Conservation (phyloP, 2,888 invertebrate genomes). For the Allolobophora icterica region DNA sequence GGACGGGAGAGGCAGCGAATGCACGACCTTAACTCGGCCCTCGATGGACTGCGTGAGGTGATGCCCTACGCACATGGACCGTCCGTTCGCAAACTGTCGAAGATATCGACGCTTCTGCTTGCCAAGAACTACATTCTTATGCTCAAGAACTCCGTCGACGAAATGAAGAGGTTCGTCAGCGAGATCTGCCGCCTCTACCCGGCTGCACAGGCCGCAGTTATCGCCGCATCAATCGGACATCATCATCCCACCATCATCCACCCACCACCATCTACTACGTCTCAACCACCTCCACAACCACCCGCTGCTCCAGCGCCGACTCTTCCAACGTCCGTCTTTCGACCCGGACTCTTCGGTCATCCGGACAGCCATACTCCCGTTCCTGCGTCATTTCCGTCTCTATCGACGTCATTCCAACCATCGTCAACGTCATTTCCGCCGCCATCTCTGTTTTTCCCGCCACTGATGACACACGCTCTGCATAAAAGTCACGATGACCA, state of each 20-base stretch:
- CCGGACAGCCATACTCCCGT: constrained; percentile 8
- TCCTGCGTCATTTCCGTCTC: neutral
- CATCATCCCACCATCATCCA: neutral
- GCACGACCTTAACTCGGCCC: constrained; percentile 67
- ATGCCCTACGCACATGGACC: constrained; percentile 65
- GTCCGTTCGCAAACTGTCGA: constrained; percentile 62
- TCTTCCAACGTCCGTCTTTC: neutral
- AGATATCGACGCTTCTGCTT: constrained; percentile 62
- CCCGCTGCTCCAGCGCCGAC: neutral
- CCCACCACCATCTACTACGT: neutral
- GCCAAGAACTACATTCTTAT: constrained; percentile 64
- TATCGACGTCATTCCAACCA: too few relatives aligned
- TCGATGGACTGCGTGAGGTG: constrained; percentile 64
- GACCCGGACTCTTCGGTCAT: neutral
- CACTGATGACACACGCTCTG: neutral
- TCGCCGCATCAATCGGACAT: constrained; percentile 6
- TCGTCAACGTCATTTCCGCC: too few relatives aligned
- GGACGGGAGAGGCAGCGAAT: constrained; percentile 66
- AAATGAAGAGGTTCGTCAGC: constrained; percentile 57
- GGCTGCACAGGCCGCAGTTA: neutral
- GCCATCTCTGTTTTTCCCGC: neutral
- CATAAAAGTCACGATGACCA: neutral
- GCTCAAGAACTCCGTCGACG: constrained; percentile 61
- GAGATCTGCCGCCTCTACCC: neutral
- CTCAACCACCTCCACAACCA: neutral